Base-by-base conservation (phyloP, 2,797 vertebrate genomes). In the Crypturellus tataupa region DNA sequence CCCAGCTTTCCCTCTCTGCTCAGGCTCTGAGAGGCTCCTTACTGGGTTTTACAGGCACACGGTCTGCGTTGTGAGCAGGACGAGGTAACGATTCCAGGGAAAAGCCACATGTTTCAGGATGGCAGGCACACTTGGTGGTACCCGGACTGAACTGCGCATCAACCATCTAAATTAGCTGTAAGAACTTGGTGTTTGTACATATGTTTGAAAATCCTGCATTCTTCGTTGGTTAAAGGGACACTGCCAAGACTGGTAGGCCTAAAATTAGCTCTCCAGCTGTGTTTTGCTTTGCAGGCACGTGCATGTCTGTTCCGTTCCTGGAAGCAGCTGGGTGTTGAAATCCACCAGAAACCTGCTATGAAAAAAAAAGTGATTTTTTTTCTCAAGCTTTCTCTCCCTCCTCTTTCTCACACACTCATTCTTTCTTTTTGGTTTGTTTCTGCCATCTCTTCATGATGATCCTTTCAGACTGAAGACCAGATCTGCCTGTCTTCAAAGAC, bases 201-300 rank as follows among this genome's bases (percentile, higher is more conserved):
- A 82, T 15, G 40, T 75, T 49, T 60, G 72, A 88, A 92, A 95
- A 90, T 53, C 5, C 2, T 90, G 70, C 76, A 69, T 70, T 67
- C 18, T 91, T 96, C 81, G 78, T 49, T 95, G 94, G 89, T 85
- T 88, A 94, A 90, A 96, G 71, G 95, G 96, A 95, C 56, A 87
- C 68, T 97, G 96, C 94, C 97, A 97, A 95, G 88, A 88, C 91
- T 96, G 63, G 76, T 94, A 80, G 94, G 81, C 83, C 96, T 98
- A 97, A 98, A 98, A 97, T 98, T 98, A 98, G 92, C 96, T 94
- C 94, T 85, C 97, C 98, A 97, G 97, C 97, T 98, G 97, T 97
- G 95, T 97, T 98, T 97, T 97, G 94, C 89, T 96, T 97, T 97
- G 92, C 96, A 97, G 91, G 95, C 97, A 98, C 63, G 90, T 97